Conservation (phyloP, 2,888 invertebrate genomes). For the Idaea straminata region DNA sequence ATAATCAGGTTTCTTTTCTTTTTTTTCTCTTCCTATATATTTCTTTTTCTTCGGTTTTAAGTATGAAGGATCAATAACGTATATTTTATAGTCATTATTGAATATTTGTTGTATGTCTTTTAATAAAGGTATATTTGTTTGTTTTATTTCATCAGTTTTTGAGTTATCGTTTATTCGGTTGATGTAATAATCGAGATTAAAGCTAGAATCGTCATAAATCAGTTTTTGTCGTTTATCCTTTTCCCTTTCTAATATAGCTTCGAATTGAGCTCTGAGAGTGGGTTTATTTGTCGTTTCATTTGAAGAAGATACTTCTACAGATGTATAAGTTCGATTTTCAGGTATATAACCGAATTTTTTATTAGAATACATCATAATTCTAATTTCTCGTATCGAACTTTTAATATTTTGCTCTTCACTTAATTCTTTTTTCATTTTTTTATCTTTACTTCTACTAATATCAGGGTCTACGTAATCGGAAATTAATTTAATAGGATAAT, state of each 20-base stretch:
- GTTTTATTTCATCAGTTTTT: neutral
- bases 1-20: constrained; percentile 12
- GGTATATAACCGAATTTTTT: neutral
- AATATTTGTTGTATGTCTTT: too few relatives aligned
- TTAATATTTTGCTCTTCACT: neutral
- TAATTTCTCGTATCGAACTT: neutral
- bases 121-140: too few relatives aligned
- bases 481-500: too few relatives aligned
- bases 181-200: neutral
- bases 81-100: neutral
- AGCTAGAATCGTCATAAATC: neutral
- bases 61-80: neutral
- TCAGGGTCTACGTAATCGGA: neutral
- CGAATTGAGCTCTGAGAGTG: neutral
- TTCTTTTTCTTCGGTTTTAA: neutral
- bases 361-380: neutral
- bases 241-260: neutral
- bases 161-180: neutral
- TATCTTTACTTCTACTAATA: neutral
- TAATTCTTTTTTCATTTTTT: neutral
- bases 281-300: neutral
- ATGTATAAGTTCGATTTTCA: neutral
- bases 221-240: neutral
- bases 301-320: neutral
- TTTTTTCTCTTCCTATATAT: neutral